Conservation (phyloP, 2,113 vertebrate genomes). For the Erythrocercus mccallii region DNA sequence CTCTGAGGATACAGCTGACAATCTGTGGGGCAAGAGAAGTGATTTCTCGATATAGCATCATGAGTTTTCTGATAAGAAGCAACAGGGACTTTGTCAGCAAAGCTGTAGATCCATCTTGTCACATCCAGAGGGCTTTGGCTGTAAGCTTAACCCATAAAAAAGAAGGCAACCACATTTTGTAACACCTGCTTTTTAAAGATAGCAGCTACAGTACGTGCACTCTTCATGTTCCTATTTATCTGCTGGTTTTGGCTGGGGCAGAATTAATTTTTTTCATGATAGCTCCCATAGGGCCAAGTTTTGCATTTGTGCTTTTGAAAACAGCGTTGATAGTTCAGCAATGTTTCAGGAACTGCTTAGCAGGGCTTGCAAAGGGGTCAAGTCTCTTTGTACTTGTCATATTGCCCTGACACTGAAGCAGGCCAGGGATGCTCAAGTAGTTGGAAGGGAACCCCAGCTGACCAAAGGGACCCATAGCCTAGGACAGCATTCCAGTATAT, state of each 20-base stretch:
- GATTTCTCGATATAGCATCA: conserved; percentile 1
- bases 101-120: neutral
- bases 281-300: neutral
- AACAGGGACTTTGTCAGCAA: neutral
- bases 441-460: neutral
- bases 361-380: neutral
- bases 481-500: neutral
- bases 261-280: neutral
- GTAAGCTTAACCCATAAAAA: neutral
- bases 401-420: rapidly evolving
- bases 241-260: neutral
- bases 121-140: neutral
- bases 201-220: neutral
- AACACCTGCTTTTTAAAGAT: neutral
- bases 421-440: no score
- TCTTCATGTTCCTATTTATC: neutral
- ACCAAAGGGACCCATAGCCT: neutral
- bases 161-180: neutral
- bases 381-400: neutral
- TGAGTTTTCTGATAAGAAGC: neutral
- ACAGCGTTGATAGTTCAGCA: neutral
- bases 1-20: conserved; percentile 1
- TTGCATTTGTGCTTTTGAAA: neutral
- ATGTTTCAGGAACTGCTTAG: neutral
- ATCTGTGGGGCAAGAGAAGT: neutral